phyloP scores from a whole-genome alignment of 2,888 invertebrate species.

The Mermis nigrescens region DNA sequence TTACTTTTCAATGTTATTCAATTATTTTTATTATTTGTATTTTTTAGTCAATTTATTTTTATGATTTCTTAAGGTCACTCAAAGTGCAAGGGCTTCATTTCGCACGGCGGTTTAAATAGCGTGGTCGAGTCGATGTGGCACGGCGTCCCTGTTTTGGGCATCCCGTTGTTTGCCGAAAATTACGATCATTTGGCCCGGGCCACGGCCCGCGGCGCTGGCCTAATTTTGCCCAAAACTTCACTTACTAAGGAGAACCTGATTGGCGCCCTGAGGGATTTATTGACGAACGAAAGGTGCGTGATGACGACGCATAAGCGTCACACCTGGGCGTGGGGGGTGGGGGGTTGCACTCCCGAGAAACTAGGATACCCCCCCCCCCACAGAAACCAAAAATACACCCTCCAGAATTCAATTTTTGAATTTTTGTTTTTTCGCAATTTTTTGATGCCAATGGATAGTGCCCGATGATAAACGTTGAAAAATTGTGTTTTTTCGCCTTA shows the following conservation, averaged over 20 bases:
- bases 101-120: slow-evolving; percentile 30
- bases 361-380: too few relatives aligned
- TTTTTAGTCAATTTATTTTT: not conserved
- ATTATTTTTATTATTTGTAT: not conserved
- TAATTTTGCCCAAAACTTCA: slow-evolving; percentile 21
- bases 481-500: too few relatives aligned
- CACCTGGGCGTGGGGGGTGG: too few relatives aligned
- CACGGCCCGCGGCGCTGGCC: slow-evolving; percentile 24
- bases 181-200: slow-evolving; percentile 21
- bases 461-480: too few relatives aligned
- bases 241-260: slow-evolving; percentile 14
- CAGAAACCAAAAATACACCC: too few relatives aligned
- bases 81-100: slow-evolving; percentile 26
- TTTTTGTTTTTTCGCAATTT: too few relatives aligned
- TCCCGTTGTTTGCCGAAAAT: slow-evolving; percentile 24
- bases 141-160: slow-evolving; percentile 27
- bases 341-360: too few relatives aligned
- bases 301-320: too few relatives aligned
- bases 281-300: slow-evolving; percentile 15
- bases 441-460: too few relatives aligned
- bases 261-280: slow-evolving; percentile 16
- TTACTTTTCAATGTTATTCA: too few relatives aligned
- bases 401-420: too few relatives aligned
- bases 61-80: slow-evolving; percentile 21
- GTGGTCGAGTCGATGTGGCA: slow-evolving; percentile 31